Evolutionary conservation across 1,140 invertebrate genomes (phyloP).

Genomic region (Diachasmimorpha longicaudata): DNA sequence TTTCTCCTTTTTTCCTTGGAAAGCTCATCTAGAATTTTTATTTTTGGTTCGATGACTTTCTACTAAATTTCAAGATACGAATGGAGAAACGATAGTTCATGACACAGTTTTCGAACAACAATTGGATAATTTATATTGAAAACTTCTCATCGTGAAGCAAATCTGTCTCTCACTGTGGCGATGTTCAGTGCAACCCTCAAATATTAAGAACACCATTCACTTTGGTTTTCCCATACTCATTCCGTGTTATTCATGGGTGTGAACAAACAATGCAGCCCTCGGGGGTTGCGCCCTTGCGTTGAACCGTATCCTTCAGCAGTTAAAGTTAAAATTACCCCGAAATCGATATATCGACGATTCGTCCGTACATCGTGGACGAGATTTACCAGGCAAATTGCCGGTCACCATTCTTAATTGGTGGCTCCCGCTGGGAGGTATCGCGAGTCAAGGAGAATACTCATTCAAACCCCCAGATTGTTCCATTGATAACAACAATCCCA

Average conservation of each 20-base stretch:
- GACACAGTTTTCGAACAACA: too few species aligned
- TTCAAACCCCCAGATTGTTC: not conserved
- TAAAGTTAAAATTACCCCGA: not conserved
- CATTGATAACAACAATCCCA: not conserved
- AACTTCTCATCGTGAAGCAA: too few species aligned
- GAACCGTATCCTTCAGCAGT: not conserved
- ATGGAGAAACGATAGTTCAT: too few species aligned
- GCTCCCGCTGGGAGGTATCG: not conserved
- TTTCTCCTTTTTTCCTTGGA: too few species aligned
- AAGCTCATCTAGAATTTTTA: too few species aligned
- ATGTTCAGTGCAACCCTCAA: too few species aligned
- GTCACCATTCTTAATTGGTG: not conserved
- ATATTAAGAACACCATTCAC: too few species aligned
- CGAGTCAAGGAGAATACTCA: not conserved
- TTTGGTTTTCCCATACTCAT: too few species aligned
- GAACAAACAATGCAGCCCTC: not conserved
- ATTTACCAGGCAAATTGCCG: not conserved
- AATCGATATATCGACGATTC: not conserved
- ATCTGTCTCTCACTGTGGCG: too few species aligned
- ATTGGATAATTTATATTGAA: too few species aligned
- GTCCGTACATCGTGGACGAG: not conserved
- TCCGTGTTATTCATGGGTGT: not conserved
- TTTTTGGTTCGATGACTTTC: too few species aligned
- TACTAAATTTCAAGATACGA: too few species aligned
- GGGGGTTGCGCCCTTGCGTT: not conserved